Evolutionary conservation across 2,113 vertebrate genomes (phyloP).

Genomic region (Micronisus gabar): DNA sequence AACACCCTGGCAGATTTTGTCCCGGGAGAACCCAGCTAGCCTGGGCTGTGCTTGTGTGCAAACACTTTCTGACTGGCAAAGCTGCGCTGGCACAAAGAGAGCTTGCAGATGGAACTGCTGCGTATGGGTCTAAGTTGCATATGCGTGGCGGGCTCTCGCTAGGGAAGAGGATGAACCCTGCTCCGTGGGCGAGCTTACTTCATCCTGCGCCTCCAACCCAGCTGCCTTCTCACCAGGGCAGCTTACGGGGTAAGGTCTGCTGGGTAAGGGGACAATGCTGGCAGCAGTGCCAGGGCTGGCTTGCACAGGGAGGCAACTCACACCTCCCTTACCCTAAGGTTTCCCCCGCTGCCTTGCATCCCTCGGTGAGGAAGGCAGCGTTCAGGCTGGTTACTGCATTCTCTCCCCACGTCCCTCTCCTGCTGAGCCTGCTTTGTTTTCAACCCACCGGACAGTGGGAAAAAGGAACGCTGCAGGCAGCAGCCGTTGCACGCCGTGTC

Average conservation of each 20-base stretch:
- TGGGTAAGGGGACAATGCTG: background rate
- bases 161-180: background rate
- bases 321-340: background rate
- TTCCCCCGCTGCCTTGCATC: background rate
- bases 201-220: background rate
- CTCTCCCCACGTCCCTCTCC: background rate
- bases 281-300: background rate
- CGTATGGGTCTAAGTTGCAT: rapidly evolving
- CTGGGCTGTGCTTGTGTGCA: background rate
- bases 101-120: background rate
- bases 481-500: too few species aligned
- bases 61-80: background rate
- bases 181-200: background rate
- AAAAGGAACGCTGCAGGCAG: background rate
- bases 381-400: background rate
- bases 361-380: background rate
- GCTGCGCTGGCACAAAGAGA: background rate
- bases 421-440: background rate
- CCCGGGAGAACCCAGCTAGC: background rate
- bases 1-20: background rate
- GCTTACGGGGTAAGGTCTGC: background rate
- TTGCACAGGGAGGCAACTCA: background rate
- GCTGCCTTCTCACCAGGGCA: background rate
- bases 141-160: rapidly evolving
- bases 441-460: background rate